These are phyloP conservation scores for Stenchaetothrips biformis DNA, from an alignment of 2,888 invertebrate genomes.

Conservation along the genomic window DNA sequence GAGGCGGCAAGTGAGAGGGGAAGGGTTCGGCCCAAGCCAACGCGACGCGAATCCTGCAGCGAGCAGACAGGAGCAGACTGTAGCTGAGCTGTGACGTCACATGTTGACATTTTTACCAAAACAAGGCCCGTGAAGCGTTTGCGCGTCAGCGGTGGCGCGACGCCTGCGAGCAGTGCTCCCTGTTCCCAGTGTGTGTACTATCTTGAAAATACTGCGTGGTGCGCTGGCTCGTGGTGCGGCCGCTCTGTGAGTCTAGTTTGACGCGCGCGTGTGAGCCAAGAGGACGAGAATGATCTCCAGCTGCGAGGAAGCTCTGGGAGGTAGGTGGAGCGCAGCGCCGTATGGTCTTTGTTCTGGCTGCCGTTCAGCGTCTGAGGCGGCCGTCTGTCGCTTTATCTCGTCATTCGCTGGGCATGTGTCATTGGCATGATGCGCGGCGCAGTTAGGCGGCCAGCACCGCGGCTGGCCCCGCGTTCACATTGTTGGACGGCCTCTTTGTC, in stretches of 20 bases:
- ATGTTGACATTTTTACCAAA: constrained; percentile 24
- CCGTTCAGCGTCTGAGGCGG: background rate
- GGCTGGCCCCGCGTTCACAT: too few relatives aligned
- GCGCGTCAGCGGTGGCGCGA: background rate
- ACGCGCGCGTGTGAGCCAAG: background rate
- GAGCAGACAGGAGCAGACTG: background rate
- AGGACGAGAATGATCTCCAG: constrained; percentile 1
- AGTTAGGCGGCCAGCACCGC: too few relatives aligned
- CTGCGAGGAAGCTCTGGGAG: constrained; percentile 9
- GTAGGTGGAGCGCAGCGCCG: background rate
- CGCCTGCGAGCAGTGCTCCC: background rate
- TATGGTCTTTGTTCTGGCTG: constrained; percentile 8
- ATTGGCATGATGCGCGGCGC: too few relatives aligned
- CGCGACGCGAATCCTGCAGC: background rate
- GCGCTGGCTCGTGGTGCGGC: background rate
- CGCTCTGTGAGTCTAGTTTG: background rate
- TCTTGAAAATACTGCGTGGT: background rate
- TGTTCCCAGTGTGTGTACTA: background rate
- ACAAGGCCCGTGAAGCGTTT: background rate
- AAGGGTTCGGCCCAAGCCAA: background rate
- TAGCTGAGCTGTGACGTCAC: background rate
- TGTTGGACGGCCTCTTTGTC: too few relatives aligned
- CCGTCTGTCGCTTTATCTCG: too few relatives aligned
- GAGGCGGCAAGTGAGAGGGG: background rate
- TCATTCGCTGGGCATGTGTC: too few relatives aligned